Evolutionary conservation across 2,797 vertebrate species (phyloP).

Genomic region (Hemibagrus guttatus): DNA sequence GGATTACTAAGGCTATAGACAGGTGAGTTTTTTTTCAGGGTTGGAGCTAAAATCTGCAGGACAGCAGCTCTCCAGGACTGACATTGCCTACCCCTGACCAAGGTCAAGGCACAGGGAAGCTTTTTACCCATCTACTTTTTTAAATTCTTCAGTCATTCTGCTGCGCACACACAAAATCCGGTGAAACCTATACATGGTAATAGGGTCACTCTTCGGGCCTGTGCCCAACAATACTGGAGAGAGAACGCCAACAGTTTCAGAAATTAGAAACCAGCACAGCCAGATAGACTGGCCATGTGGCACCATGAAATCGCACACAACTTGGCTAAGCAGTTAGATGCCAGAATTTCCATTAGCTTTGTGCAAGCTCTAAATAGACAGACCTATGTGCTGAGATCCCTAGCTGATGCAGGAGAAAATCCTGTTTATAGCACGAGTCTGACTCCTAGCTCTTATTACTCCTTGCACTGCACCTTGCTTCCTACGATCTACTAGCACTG

Average conservation of each 20-base stretch:
- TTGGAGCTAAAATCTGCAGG: too few relatives aligned
- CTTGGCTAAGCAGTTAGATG: background rate
- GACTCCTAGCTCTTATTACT: too few relatives aligned
- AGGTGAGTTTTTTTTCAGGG: too few relatives aligned
- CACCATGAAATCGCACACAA: background rate
- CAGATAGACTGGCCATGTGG: background rate
- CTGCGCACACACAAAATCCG: background rate
- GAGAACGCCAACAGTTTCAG: background rate
- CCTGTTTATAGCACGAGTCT: background rate
- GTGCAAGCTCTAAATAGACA: background rate
- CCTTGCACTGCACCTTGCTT: too few relatives aligned
- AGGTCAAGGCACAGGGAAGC: background rate
- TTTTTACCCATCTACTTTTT: background rate
- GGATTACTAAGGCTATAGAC: too few relatives aligned
- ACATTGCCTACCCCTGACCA: too few relatives aligned
- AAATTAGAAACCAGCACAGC: background rate
- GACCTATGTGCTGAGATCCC: too few relatives aligned
- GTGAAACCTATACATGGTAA: background rate
- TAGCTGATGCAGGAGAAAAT: background rate
- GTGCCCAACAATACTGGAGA: background rate
- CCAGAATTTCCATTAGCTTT: background rate
- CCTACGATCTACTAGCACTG: too few relatives aligned
- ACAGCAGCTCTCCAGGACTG: too few relatives aligned
- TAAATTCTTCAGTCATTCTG: background rate
- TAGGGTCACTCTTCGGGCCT: background rate